Conservation (phyloP, 2,888 invertebrate genomes). For the Agonopterix subpropinquella region DNA sequence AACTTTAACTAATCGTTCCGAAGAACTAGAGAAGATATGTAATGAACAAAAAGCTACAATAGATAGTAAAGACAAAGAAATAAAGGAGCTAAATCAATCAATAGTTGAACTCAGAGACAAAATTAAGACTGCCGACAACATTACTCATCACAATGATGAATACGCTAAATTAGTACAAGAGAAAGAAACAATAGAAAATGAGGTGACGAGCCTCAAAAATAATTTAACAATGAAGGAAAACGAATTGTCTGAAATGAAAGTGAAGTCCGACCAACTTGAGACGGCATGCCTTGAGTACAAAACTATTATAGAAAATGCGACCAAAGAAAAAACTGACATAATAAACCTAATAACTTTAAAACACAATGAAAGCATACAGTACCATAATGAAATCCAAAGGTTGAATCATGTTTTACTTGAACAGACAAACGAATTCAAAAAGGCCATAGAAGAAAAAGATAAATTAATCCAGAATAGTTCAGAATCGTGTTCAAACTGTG, state of each 20-base stretch:
- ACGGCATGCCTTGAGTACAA: slow-evolving; percentile 41
- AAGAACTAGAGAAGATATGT: slow-evolving; percentile 29
- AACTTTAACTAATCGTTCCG: slow-evolving; percentile 23
- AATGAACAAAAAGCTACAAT: slow-evolving; percentile 28
- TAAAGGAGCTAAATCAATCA: slow-evolving; percentile 52
- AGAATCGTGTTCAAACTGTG: slow-evolving; percentile 43
- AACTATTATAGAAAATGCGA: slow-evolving; percentile 35
- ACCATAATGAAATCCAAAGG: slow-evolving; percentile 90
- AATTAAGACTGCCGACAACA: slow-evolving; percentile 38
- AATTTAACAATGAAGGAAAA: slow-evolving; percentile 31
- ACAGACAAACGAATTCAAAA: slow-evolving; percentile 57
- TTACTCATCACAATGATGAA: slow-evolving; percentile 39
- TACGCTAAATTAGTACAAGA: slow-evolving; percentile 41
- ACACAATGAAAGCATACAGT: slow-evolving; percentile 89
- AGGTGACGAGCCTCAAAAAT: slow-evolving; percentile 31
- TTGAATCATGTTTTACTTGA: slow-evolving; percentile 78
- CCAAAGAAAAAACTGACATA: slow-evolving; percentile 80
- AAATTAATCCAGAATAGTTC: slow-evolving; percentile 24
- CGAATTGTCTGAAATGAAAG: slow-evolving; percentile 33
- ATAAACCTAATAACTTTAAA: slow-evolving; percentile 84
- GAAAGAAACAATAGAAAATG: slow-evolving; percentile 40
- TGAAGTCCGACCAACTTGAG: slow-evolving; percentile 32
- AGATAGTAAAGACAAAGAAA: slow-evolving; percentile 49
- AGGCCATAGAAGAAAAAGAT: slow-evolving; percentile 46
- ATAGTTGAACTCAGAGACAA: slow-evolving; percentile 48